These are phyloP conservation scores for Gila orcuttii DNA, from an alignment of 2,113 vertebrate species.

Conservation along the genomic window DNA sequence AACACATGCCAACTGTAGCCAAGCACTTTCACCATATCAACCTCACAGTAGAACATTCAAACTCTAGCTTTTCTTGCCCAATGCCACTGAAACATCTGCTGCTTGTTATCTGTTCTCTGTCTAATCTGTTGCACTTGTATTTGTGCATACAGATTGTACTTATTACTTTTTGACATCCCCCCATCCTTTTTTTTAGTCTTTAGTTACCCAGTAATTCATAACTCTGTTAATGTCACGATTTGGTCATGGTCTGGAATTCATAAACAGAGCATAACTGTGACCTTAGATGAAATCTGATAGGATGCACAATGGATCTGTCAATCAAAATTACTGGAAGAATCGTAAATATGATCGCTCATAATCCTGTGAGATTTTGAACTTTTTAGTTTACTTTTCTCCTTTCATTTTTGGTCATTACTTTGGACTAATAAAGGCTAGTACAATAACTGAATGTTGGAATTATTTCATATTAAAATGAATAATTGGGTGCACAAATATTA, in stretches of 20 bases:
- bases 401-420: not conserved
- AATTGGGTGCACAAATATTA: not conserved
- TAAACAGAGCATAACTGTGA: too few relatives aligned
- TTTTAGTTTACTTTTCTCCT: not conserved
- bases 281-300: not conserved
- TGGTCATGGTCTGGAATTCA: too few relatives aligned
- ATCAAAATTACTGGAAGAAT: not conserved
- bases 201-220: not conserved
- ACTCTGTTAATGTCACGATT: not conserved
- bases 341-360: not conserved
- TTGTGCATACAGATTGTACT: not conserved
- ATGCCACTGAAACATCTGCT: conserved; percentile 4
- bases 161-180: not conserved
- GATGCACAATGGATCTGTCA: conserved; percentile 9
- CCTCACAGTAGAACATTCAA: conserved; percentile 13
- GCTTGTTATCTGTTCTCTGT: not conserved
- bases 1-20: not conserved
- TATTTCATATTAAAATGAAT: not conserved
- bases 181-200: not conserved
- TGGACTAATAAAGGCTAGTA: not conserved
- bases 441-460: not conserved
- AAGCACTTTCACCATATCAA: conserved; percentile 28
- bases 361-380: not conserved
- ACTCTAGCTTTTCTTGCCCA: not conserved
- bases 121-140: not conserved